A percentile compares a stretch with the other conserved stretches of the same genome.
phyloP scores from a whole-genome alignment of 2,888 invertebrate species.

The Rambutsinella grinnellia region DNA sequence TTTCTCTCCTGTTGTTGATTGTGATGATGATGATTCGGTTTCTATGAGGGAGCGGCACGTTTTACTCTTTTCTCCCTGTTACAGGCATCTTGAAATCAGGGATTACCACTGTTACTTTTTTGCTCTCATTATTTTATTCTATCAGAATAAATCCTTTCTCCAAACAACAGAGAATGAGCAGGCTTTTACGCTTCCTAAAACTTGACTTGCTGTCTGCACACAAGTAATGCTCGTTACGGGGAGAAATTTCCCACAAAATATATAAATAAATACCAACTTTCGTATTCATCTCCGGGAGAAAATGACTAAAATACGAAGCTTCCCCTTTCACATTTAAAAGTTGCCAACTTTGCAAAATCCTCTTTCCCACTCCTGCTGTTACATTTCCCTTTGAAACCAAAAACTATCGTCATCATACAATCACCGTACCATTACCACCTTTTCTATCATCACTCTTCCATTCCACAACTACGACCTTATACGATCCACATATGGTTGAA shows the following conservation, averaged over 20 bases:
- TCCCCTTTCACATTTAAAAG: slow-evolving; percentile 19
- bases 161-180: slow-evolving; percentile 30
- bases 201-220: neutral
- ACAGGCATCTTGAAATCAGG: slow-evolving; percentile 45
- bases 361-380: neutral
- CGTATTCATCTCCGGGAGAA: neutral
- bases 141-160: slow-evolving; percentile 52
- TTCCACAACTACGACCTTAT: too few relatives aligned
- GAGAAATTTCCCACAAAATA: slow-evolving; percentile 19
- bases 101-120: slow-evolving; percentile 50
- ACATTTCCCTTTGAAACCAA: slow-evolving; percentile 2
- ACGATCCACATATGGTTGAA: neutral
- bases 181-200: neutral
- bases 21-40: slow-evolving; percentile 4
- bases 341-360: slow-evolving; percentile 44
- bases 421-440: slow-evolving; percentile 14
- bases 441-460: neutral
- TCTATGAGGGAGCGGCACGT: slow-evolving; percentile 25
- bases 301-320: neutral
- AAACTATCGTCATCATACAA: slow-evolving; percentile 30
- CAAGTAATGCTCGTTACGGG: neutral
- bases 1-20: neutral
- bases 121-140: slow-evolving; percentile 55
- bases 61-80: slow-evolving; percentile 5
- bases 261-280: slow-evolving; percentile 17